Conservation (phyloP, 37 sponge, comb jelly and placozoan species). For the Hormiphora californensis region DNA sequence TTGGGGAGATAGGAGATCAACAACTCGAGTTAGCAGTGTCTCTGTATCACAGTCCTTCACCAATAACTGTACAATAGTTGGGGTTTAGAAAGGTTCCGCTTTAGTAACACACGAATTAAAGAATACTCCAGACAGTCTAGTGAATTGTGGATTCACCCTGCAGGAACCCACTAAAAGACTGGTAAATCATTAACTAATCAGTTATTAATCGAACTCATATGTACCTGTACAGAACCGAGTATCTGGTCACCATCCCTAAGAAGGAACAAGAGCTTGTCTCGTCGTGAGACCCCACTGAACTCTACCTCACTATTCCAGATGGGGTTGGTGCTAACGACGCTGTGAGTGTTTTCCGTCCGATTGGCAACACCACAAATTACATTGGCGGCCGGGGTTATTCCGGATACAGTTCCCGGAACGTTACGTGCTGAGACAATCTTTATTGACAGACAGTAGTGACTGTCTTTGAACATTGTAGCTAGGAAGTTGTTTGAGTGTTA, state of each 20-base stretch:
- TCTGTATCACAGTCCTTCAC: not conserved
- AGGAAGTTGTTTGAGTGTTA: no score
- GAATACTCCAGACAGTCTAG: no score
- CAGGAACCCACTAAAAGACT: no score
- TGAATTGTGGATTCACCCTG: no score
- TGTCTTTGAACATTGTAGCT: no score
- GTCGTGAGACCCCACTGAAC: not conserved
- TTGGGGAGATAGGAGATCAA: not conserved
- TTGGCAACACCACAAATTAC: conserved; percentile 7
- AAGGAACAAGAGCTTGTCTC: not conserved
- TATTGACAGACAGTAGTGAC: no score
- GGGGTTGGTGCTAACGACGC: not conserved
- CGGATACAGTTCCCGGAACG: not conserved
- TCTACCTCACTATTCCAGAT: not conserved
- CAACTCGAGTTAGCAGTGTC: not conserved
- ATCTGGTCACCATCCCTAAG: conserved; percentile 22
- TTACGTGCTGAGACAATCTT: not conserved
- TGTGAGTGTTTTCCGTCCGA: not conserved
- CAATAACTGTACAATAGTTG: not conserved
- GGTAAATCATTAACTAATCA: no score
- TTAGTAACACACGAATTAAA: no score
- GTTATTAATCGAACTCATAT: no score
- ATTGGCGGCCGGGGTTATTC: conserved; percentile 4
- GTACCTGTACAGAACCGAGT: not conserved
- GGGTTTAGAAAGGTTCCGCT: no score